These are phyloP conservation scores for Drosophila incognita DNA, from an alignment of 2,888 invertebrate species.

Conservation along the genomic window DNA sequence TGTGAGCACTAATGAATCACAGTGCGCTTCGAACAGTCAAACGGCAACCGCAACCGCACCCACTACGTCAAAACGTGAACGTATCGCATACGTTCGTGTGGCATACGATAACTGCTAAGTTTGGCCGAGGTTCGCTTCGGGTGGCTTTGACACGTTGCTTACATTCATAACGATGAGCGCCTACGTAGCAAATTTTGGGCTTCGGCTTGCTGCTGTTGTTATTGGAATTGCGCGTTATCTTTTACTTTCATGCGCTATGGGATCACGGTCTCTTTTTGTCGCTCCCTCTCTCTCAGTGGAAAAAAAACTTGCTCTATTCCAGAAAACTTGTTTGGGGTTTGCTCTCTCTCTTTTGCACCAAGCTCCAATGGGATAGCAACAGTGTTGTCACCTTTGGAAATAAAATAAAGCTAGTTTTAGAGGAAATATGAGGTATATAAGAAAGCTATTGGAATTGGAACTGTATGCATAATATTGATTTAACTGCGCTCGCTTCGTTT, in stretches of 20 bases:
- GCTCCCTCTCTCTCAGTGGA: constrained; percentile 10
- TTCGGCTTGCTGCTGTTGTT: constrained; percentile 43
- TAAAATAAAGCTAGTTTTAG: not conserved
- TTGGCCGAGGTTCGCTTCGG: constrained; percentile 25
- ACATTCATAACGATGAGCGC: constrained; percentile 42
- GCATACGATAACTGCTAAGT: constrained; percentile 4
- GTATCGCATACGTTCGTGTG: constrained; percentile 43
- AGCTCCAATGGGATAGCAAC: constrained; percentile 29
- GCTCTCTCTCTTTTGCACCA: constrained; percentile 28
- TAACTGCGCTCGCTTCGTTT: not conserved
- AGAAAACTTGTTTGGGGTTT: constrained; percentile 67
- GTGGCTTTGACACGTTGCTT: constrained; percentile 71
- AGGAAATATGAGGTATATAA: not conserved
- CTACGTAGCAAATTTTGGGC: constrained; percentile 57
- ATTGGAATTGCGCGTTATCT: constrained; percentile 75
- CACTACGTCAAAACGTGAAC: constrained; percentile 61
- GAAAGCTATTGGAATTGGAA: not conserved
- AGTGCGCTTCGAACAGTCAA: constrained; percentile 43
- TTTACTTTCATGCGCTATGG: constrained; percentile 69
- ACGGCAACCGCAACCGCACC: constrained; percentile 49
- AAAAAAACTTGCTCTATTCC: constrained; percentile 47
- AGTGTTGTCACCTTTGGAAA: not conserved
- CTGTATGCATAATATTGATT: not conserved
- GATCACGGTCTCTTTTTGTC: constrained; percentile 46
- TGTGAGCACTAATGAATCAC: constrained; percentile 43